Conservation (phyloP, 1,140 invertebrate genomes). For the Eumeta japonica region DNA sequence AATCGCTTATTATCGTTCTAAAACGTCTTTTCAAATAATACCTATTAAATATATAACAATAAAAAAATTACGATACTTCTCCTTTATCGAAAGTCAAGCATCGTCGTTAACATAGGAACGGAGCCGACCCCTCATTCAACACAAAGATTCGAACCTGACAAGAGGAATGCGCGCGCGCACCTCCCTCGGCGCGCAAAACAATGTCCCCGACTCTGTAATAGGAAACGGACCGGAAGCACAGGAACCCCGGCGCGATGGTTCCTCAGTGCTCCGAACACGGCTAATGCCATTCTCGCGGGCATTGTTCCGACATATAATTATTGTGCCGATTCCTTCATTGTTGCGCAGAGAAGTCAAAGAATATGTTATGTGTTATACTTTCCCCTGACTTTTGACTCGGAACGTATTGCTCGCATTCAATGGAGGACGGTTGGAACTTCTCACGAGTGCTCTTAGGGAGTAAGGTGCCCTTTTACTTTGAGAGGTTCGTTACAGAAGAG, state of each 20-base stretch:
- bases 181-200: constrained; percentile 33
- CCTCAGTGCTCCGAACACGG: constrained; percentile 34
- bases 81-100: too few species aligned
- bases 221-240: constrained; percentile 49
- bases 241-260: constrained; percentile 42
- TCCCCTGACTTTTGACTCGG: constrained; percentile 45
- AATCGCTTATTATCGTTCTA: too few species aligned
- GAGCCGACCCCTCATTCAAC: not conserved
- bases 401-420: constrained; percentile 33
- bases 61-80: too few species aligned
- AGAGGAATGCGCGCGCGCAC: constrained; percentile 11
- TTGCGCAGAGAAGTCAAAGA: constrained; percentile 46
- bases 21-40: too few species aligned
- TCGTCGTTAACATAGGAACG: constrained; percentile 9
- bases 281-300: constrained; percentile 29
- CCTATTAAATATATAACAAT: too few species aligned
- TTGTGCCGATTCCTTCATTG: constrained; percentile 39
- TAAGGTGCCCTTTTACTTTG: too few species aligned
- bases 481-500: too few species aligned
- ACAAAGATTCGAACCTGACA: too few species aligned
- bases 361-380: constrained; percentile 44
- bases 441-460: too few species aligned
- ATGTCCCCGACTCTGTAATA: constrained; percentile 25
- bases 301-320: constrained; percentile 53
- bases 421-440: constrained; percentile 51